These are phyloP conservation scores for Saccopteryx leptura DNA, from an alignment of 2,113 vertebrate genomes.

Conservation along the genomic window DNA sequence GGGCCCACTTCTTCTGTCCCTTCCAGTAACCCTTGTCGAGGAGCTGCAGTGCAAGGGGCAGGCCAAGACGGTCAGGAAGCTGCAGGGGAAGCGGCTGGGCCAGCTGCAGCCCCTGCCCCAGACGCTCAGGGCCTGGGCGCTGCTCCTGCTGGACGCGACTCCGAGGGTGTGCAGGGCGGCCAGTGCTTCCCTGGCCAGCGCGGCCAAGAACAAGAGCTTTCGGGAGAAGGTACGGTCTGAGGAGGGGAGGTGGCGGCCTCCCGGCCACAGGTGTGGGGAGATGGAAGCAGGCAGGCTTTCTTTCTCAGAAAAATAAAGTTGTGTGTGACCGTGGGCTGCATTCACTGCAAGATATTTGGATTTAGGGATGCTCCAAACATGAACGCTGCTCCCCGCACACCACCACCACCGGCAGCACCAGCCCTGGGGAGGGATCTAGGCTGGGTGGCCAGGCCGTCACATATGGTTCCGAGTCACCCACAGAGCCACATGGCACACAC, in stretches of 20 bases:
- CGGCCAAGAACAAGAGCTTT: slow-evolving; percentile 87
- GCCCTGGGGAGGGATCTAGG: neutral
- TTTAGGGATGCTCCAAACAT: rapidly evolving
- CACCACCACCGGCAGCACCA: rapidly evolving
- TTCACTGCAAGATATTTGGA: rapidly evolving
- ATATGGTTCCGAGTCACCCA: neutral
- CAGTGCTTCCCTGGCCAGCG: slow-evolving; percentile 87
- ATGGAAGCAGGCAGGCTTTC: rapidly evolving
- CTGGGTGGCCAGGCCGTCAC: neutral
- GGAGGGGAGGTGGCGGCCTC: neutral
- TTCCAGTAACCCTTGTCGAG: slow-evolving; percentile 90
- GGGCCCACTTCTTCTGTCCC: neutral
- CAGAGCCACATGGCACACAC: rapidly evolving
- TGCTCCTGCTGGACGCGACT: slow-evolving; percentile 93
- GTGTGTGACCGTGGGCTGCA: rapidly evolving
- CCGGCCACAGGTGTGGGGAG: neutral
- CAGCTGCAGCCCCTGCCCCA: slow-evolving; percentile 92
- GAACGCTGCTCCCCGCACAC: rapidly evolving
- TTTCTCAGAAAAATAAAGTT: rapidly evolving
- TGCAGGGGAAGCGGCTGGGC: slow-evolving; percentile 90
- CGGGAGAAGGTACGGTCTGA: slow-evolving; percentile 90
- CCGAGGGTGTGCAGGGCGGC: slow-evolving; percentile 91
- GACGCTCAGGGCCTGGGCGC: slow-evolving; percentile 91
- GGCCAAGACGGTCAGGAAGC: slow-evolving; percentile 90
- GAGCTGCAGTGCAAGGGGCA: slow-evolving; percentile 90